Percentiles rank a stretch among this genome's conserved stretches.
These are phyloP conservation scores for Dryomyza anilis DNA, from an alignment of 2,888 invertebrate genomes.

Conservation along the genomic window DNA sequence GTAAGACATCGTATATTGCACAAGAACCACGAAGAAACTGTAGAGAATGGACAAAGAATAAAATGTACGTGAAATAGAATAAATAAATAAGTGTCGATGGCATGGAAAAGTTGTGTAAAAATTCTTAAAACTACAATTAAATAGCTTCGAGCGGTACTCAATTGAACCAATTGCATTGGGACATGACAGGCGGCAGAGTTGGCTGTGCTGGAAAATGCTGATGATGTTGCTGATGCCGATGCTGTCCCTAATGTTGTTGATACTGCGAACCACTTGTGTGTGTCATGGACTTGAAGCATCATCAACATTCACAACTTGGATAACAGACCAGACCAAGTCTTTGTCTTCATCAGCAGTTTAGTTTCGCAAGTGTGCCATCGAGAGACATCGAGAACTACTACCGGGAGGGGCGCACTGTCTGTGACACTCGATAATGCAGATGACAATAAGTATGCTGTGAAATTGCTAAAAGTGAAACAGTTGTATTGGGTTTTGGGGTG, in stretches of 20 bases:
- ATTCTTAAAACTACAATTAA: constrained; percentile 42
- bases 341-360: constrained; percentile 16
- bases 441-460: neutral
- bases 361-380: constrained; percentile 15
- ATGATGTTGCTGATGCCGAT: constrained; percentile 29
- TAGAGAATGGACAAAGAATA: neutral
- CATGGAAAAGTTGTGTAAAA: neutral
- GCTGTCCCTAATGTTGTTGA: constrained; percentile 16
- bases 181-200: neutral
- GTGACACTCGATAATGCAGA: constrained; percentile 12
- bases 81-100: constrained; percentile 13
- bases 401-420: neutral
- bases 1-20: neutral
- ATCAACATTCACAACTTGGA: neutral
- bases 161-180: constrained; percentile 43
- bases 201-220: neutral
- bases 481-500: neutral
- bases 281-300: constrained; percentile 16
- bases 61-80: neutral
- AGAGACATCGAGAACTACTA: neutral
- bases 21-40: neutral
- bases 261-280: constrained; percentile 38
- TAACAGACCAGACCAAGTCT: too few species aligned
- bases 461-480: constrained; percentile 15
- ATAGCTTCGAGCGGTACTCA: constrained; percentile 49